A percentile compares a stretch with the other conserved stretches of the same genome.
Conservation (phyloP, 2,113 vertebrate species). For the Nycticorax nycticorax region DNA sequence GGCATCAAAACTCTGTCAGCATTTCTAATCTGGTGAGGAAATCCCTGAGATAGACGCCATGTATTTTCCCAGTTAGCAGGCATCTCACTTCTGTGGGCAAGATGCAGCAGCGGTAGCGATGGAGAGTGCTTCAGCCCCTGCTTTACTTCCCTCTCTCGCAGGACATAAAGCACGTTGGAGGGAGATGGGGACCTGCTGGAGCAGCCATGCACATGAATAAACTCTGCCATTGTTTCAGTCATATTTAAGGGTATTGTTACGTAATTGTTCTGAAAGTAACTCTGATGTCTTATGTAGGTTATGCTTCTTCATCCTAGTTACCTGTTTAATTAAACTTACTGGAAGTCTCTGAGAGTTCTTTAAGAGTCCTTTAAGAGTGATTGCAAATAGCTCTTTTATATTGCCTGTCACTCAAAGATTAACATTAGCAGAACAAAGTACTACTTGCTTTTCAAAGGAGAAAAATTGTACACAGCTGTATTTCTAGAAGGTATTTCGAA, state of each 20-base stretch:
- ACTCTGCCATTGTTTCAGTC: not conserved
- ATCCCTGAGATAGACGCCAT: not conserved
- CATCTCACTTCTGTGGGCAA: not conserved
- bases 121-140: not conserved
- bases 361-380: not conserved
- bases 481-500: not conserved
- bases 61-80: not conserved
- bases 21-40: not conserved
- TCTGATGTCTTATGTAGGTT: not conserved
- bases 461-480: not conserved
- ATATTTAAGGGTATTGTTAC: not conserved
- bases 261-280: not conserved
- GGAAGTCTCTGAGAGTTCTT: not conserved
- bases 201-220: not conserved
- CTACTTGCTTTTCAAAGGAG: not conserved
- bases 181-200: not conserved
- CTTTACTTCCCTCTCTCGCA: not conserved
- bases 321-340: not conserved
- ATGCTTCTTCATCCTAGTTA: not conserved
- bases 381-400: not conserved
- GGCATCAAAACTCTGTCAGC: not conserved
- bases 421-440: not conserved
- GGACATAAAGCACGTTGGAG: rapidly evolving
- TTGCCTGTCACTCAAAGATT: not conserved
- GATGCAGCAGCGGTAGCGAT: not conserved